Evolutionary conservation across 2,113 vertebrate species (phyloP).

Genomic region (Columba livia): DNA sequence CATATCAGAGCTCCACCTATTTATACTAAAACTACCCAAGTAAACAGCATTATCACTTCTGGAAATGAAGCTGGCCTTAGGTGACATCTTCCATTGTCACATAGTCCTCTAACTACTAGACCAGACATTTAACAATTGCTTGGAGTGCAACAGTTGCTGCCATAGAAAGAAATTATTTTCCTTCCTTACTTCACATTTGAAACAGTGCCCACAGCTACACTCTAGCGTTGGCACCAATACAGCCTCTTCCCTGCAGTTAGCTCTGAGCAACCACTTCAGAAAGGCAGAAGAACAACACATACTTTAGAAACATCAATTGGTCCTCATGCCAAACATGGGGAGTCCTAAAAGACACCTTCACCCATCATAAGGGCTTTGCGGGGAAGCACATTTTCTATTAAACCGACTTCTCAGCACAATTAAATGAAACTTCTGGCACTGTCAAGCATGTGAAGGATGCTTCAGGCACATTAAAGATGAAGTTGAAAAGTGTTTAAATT

Average conservation of each 20-base stretch:
- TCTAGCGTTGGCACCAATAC: neutral
- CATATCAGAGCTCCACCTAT: neutral
- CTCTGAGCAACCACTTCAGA: neutral
- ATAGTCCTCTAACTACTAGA: neutral
- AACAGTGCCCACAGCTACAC: neutral
- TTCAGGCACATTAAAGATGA: neutral
- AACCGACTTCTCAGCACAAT: neutral
- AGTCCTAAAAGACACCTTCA: neutral
- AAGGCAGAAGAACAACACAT: neutral
- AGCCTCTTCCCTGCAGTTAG: neutral
- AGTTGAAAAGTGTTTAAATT: neutral
- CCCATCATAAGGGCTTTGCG: neutral
- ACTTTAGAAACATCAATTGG: neutral
- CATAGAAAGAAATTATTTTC: neutral
- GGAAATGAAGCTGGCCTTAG: neutral
- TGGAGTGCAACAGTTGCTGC: neutral
- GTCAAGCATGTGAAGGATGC: neutral
- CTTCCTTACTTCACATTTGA: neutral
- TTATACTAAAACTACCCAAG: neutral
- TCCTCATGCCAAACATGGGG: neutral
- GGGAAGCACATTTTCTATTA: neutral
- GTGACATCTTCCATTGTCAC: neutral
- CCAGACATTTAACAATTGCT: neutral
- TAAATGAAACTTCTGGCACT: neutral
- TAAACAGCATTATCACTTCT: neutral